Conservation (phyloP, 2,113 vertebrate species). For the Sorex fumeus region DNA sequence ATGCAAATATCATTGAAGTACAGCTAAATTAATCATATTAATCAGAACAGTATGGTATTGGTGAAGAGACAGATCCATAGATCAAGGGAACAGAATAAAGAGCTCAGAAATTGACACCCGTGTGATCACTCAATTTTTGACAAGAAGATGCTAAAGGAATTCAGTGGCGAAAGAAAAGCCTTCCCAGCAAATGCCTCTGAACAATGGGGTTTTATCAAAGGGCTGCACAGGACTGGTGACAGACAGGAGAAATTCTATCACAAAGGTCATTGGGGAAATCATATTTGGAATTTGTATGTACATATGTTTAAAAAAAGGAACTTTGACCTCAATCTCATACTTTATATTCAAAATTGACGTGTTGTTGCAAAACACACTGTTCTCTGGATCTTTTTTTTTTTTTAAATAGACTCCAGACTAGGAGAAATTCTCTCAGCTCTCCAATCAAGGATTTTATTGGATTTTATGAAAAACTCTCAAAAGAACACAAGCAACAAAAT, state of each 20-base stretch:
- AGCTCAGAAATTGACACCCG: background rate
- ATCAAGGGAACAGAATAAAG: background rate
- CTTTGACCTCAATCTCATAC: background rate
- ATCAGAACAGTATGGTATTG: background rate
- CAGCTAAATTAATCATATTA: background rate
- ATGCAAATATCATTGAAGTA: conserved; percentile 42
- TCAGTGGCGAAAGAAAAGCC: background rate
- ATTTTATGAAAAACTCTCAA: background rate
- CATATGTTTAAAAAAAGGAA: background rate
- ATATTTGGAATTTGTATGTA: background rate
- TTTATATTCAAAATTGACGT: conserved; percentile 8
- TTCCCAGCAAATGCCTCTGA: conserved; percentile 7
- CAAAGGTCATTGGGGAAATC: too few relatives aligned
- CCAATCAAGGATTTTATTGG: too few relatives aligned
- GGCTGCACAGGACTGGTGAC: too few relatives aligned
- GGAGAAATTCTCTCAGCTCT: too few relatives aligned
- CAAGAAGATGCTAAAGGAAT: background rate
- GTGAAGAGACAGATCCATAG: background rate
- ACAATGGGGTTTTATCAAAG: background rate
- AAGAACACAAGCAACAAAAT: background rate
- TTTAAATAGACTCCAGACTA: too few relatives aligned
- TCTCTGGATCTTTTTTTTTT: too few relatives aligned
- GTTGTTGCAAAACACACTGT: too few relatives aligned
- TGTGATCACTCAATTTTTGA: conserved; percentile 10
- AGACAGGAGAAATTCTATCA: too few relatives aligned